Percentiles rank a stretch among this genome's conserved stretches.
Evolutionary conservation across 2,113 vertebrate species (phyloP).

Genomic region (Fulmarus glacialis): DNA sequence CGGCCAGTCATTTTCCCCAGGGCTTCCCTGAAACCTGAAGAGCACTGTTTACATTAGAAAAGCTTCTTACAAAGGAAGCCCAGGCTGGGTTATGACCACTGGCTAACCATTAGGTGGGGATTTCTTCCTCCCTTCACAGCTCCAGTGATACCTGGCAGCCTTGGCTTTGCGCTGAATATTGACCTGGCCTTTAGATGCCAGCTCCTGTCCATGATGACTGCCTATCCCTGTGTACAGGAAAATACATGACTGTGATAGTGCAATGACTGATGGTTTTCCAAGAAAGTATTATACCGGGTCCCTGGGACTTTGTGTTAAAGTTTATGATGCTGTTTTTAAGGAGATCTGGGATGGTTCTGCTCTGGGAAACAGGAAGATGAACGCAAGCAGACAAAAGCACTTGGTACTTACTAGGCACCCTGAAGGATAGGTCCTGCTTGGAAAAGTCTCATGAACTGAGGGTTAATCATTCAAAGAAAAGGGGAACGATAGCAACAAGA

Average conservation of each 20-base stretch:
- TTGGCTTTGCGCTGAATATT: not conserved
- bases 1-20: not conserved
- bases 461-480: not conserved
- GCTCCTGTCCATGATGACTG: not conserved
- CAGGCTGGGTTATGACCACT: not conserved
- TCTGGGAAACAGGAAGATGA: not conserved
- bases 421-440: not conserved
- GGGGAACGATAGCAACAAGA: not conserved
- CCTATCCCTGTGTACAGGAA: not conserved
- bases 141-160: not conserved
- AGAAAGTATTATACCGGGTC: fast-evolving
- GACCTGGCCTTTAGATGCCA: not conserved
- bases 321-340: not conserved
- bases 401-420: not conserved
- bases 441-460: not conserved
- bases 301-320: not conserved
- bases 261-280: not conserved
- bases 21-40: not conserved
- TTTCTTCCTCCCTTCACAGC: not conserved
- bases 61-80: not conserved
- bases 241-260: not conserved
- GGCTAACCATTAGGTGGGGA: not conserved
- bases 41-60: not conserved
- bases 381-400: not conserved
- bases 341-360: not conserved